Percentiles rank a stretch among this genome's conserved stretches.
These are phyloP conservation scores for Heptranchias perlo DNA, from an alignment of 2,113 vertebrate genomes.

Conservation along the genomic window DNA sequence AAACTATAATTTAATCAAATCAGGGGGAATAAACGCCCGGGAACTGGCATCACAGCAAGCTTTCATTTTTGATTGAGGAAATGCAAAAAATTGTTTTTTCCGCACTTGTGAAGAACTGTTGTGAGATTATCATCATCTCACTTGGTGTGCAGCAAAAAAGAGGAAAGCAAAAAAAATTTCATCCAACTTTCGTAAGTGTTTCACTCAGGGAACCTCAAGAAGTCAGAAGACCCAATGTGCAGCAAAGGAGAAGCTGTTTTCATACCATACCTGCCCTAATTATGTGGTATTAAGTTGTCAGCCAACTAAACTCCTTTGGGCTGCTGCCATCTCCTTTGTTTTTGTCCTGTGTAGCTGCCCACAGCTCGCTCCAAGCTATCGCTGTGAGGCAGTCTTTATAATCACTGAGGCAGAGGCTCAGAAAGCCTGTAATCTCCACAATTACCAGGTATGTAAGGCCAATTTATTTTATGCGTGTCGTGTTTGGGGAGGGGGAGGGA, in stretches of 20 bases:
- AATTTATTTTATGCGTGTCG: neutral
- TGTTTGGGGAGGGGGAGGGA: neutral
- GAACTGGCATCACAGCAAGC: neutral
- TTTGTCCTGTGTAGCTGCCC: neutral
- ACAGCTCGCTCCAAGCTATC: neutral
- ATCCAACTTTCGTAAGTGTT: neutral
- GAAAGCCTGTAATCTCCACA: constrained; percentile 14
- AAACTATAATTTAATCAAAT: neutral
- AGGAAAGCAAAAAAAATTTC: neutral
- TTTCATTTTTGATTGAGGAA: neutral
- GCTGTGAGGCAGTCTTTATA: neutral
- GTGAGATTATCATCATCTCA: neutral
- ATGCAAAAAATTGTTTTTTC: neutral
- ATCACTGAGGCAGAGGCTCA: neutral
- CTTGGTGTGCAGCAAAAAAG: neutral
- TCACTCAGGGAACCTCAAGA: neutral
- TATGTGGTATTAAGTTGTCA: constrained; percentile 28
- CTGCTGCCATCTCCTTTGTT: neutral
- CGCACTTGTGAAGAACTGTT: neutral
- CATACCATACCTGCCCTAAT: neutral
- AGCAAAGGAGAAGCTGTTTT: neutral
- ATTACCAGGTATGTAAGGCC: constrained; percentile 19
- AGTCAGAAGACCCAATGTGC: neutral
- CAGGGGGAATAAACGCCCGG: neutral
- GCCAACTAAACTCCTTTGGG: neutral